These are phyloP conservation scores for Ericerus pela DNA, from an alignment of 1,140 invertebrate species.

Conservation along the genomic window DNA sequence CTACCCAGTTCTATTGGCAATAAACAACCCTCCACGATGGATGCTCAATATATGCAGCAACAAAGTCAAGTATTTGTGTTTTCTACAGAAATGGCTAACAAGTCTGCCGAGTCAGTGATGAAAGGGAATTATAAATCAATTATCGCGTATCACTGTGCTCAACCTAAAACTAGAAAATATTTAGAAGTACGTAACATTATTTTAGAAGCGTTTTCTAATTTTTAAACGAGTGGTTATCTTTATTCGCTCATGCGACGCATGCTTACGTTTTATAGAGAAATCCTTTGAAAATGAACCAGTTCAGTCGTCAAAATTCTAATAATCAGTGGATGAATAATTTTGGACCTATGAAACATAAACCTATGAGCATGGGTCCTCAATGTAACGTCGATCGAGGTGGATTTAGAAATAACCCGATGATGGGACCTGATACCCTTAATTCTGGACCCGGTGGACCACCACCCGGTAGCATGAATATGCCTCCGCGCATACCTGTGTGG, in stretches of 20 bases:
- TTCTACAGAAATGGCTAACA: slow-evolving; percentile 82
- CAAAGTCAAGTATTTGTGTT: slow-evolving; percentile 98
- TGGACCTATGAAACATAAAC: slow-evolving; percentile 44
- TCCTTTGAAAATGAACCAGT: slow-evolving; percentile 73
- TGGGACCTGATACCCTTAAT: slow-evolving; percentile 1
- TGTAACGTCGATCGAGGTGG: slow-evolving; percentile 17
- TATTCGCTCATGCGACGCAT: slow-evolving; percentile 21
- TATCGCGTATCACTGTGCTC: slow-evolving; percentile 86
- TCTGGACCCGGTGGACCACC: not conserved
- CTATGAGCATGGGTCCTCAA: slow-evolving; percentile 17
- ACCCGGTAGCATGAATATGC: slow-evolving; percentile 2
- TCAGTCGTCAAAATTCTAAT: slow-evolving; percentile 64
- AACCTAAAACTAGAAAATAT: slow-evolving; percentile 87
- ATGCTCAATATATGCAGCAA: slow-evolving; percentile 78
- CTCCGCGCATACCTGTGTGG: slow-evolving; percentile 1
- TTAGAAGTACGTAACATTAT: slow-evolving; percentile 58
- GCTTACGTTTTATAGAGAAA: slow-evolving; percentile 59
- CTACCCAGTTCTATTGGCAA: slow-evolving; percentile 48
- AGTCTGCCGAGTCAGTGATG: slow-evolving; percentile 80
- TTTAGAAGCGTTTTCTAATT: not conserved
- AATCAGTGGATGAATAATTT: slow-evolving; percentile 65
- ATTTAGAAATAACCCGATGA: slow-evolving; percentile 16
- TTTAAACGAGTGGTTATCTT: not conserved
- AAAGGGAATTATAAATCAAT: slow-evolving; percentile 79
- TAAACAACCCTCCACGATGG: slow-evolving; percentile 53